phyloP scores from a whole-genome alignment of 1,140 invertebrate species.

The Eubasilissa regina region DNA sequence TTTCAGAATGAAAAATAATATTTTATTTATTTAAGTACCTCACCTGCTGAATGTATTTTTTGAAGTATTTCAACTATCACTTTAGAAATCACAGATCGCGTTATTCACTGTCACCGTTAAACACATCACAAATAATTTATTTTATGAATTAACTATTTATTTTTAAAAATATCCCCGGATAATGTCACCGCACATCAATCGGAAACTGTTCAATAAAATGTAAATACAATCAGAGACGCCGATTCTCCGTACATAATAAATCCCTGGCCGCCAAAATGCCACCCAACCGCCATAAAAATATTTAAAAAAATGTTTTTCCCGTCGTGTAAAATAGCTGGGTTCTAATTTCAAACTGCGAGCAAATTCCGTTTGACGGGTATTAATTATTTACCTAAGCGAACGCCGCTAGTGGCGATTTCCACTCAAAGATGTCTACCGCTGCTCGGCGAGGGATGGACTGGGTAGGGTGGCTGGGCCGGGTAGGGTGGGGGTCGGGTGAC shows the following conservation, averaged over 20 bases:
- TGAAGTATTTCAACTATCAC: background rate
- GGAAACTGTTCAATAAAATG: background rate
- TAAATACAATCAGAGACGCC: conserved; percentile 1
- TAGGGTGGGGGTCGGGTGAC: conserved; percentile 29
- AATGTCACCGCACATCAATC: background rate
- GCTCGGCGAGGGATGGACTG: conserved; percentile 29
- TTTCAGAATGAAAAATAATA: too few species aligned
- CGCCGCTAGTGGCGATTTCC: conserved; percentile 19
- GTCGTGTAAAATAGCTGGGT: background rate
- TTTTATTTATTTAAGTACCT: background rate
- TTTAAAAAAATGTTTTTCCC: background rate
- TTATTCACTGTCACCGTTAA: background rate
- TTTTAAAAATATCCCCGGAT: background rate
- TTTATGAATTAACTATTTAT: background rate
- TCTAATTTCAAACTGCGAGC: background rate
- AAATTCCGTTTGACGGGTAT: conserved; percentile 2
- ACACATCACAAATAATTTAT: conserved; percentile 22
- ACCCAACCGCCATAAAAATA: background rate
- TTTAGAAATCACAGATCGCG: conserved; percentile 20
- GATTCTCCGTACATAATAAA: background rate
- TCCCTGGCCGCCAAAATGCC: background rate
- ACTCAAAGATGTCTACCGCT: conserved; percentile 47
- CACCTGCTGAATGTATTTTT: background rate
- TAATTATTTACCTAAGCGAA: conserved; percentile 18
- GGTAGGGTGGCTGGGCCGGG: conserved; percentile 31